phyloP scores from a whole-genome alignment of 2,113 vertebrate genomes.

The Gasterosteus nipponicus region DNA sequence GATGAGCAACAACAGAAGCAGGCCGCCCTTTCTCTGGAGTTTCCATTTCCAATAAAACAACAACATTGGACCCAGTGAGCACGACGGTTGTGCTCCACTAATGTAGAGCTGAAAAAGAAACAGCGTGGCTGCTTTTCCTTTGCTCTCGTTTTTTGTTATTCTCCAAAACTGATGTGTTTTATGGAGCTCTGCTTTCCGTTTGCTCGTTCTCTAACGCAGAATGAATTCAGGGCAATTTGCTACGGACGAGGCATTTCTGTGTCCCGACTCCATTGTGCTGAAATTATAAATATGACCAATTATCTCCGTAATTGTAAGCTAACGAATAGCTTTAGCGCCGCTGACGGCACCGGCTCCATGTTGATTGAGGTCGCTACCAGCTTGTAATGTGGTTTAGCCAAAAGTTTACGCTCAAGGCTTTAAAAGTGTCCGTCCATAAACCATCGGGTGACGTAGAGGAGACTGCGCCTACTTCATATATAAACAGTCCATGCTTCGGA shows the following conservation, averaged over 20 bases:
- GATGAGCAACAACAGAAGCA: slow-evolving; percentile 18
- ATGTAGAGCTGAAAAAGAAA: slow-evolving; percentile 29
- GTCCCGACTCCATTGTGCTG: not conserved
- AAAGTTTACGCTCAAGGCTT: too few species aligned
- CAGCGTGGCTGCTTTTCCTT: slow-evolving; percentile 13
- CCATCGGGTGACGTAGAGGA: too few species aligned
- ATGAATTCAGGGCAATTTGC: slow-evolving; percentile 21
- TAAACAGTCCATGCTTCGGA: not conserved
- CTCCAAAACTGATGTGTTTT: slow-evolving; percentile 25
- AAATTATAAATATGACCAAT: slow-evolving; percentile 10
- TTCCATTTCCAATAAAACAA: not conserved
- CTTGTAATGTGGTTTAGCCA: not conserved
- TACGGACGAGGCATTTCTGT: not conserved
- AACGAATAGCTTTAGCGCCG: not conserved
- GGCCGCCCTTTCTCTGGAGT: not conserved
- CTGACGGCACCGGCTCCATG: not conserved
- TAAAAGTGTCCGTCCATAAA: too few species aligned
- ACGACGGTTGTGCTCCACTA: slow-evolving; percentile 4
- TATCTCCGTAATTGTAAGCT: not conserved
- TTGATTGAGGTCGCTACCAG: not conserved
- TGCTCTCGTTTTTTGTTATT: slow-evolving; percentile 34
- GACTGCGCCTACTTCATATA: not conserved
- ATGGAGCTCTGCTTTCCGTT: slow-evolving; percentile 32
- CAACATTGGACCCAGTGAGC: slow-evolving; percentile 40
- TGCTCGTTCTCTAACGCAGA: slow-evolving; percentile 33